These are phyloP conservation scores for Carlito syrichta DNA, from an alignment of 2,113 vertebrate species.

Conservation along the genomic window DNA sequence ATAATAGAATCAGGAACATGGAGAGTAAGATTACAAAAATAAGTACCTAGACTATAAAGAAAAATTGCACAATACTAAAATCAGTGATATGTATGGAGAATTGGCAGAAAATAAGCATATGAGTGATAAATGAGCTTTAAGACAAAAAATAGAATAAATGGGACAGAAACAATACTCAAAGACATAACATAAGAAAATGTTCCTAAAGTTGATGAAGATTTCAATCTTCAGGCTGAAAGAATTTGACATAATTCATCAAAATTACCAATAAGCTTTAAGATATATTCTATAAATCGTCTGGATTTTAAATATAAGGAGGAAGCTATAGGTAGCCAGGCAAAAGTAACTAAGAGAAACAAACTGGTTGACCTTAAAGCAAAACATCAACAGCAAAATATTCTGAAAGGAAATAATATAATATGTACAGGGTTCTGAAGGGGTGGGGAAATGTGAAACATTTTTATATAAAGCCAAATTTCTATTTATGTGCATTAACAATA, in stretches of 20 bases:
- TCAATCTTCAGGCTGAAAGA: not conserved
- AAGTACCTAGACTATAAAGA: not conserved
- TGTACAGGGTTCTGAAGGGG: not conserved
- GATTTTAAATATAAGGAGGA: conserved; percentile 22
- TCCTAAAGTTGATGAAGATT: not conserved
- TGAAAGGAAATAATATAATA: not conserved
- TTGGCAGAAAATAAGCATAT: not conserved
- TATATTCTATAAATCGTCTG: not conserved
- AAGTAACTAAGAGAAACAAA: not conserved
- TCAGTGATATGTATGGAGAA: not conserved
- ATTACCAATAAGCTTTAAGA: not conserved
- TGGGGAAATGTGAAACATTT: not conserved
- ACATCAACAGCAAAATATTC: not conserved
- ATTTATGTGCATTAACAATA: not conserved
- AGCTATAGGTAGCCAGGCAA: not conserved
- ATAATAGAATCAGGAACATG: not conserved
- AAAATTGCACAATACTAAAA: not conserved
- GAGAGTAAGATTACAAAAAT: not conserved
- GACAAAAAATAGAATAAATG: not conserved
- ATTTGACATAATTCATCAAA: not conserved
- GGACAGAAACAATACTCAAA: not conserved
- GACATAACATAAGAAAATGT: not conserved
- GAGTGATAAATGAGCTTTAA: not conserved
- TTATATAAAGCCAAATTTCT: not conserved
- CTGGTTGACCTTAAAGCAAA: not conserved